Evolutionary conservation across 2,888 invertebrate genomes (phyloP).

Genomic region (Hydraecia micacea): DNA sequence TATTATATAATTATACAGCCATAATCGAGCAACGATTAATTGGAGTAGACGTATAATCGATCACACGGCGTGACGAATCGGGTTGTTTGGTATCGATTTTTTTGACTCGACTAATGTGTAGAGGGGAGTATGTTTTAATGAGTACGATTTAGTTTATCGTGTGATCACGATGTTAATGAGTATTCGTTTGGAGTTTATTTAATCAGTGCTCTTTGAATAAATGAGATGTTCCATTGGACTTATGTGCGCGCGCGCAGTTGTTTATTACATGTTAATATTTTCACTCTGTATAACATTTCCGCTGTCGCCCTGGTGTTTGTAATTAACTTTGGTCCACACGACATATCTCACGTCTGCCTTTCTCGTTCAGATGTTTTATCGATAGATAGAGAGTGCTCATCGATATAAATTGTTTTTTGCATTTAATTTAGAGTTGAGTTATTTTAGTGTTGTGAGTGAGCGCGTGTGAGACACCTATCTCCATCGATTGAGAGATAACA

Average conservation of each 20-base stretch:
- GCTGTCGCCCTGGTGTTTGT: constrained; percentile 60
- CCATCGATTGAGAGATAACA: constrained; percentile 40
- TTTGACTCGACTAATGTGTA: constrained; percentile 66
- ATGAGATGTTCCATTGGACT: constrained; percentile 76
- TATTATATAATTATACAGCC: constrained; percentile 83
- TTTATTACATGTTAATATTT: constrained; percentile 70
- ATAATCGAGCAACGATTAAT: constrained; percentile 81
- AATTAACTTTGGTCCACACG: constrained; percentile 60
- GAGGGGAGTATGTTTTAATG: constrained; percentile 72
- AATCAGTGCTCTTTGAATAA: constrained; percentile 74
- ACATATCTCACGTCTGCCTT: constrained; percentile 61
- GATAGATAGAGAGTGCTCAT: constrained; percentile 45
- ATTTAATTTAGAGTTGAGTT: constrained; percentile 53
- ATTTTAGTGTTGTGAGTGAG: constrained; percentile 33
- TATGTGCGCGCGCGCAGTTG: constrained; percentile 68
- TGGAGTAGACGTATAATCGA: constrained; percentile 83
- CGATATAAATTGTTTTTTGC: constrained; percentile 61
- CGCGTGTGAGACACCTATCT: constrained; percentile 30
- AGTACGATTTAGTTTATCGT: constrained; percentile 80
- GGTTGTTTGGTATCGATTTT: constrained; percentile 71
- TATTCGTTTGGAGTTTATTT: constrained; percentile 77
- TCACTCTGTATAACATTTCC: constrained; percentile 68
- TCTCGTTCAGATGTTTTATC: constrained; percentile 54
- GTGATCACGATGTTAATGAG: constrained; percentile 81
- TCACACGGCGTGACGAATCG: constrained; percentile 81